Percentiles rank a stretch among this genome's conserved stretches.
Conservation (phyloP, 2,113 vertebrate genomes). For the Spermophilus dauricus region DNA sequence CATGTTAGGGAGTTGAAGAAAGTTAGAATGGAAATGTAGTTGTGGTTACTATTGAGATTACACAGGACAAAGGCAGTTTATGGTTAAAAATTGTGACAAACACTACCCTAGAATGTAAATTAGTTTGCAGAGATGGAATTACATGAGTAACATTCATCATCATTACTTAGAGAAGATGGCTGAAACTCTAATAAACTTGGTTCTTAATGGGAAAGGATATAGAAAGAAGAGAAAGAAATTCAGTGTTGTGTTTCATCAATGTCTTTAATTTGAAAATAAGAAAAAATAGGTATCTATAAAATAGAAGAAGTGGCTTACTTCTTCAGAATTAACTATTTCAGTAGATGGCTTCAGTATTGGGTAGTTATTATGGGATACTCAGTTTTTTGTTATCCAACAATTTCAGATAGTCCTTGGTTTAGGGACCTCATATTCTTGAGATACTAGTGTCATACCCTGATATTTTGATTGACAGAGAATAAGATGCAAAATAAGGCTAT, state of each 20-base stretch:
- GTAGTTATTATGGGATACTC: background rate
- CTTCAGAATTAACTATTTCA: background rate
- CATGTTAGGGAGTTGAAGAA: background rate
- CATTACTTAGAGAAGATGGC: background rate
- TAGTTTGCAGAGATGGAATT: background rate
- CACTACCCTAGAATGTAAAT: background rate
- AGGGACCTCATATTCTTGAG: background rate
- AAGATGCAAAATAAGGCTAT: background rate
- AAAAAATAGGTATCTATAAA: background rate
- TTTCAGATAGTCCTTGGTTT: background rate
- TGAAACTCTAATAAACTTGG: background rate
- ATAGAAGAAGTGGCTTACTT: background rate
- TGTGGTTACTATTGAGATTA: background rate
- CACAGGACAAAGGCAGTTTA: background rate
- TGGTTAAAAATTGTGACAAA: background rate
- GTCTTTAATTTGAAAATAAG: background rate
- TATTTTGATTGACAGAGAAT: background rate
- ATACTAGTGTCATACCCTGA: background rate
- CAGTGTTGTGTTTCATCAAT: background rate
- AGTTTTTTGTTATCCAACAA: background rate
- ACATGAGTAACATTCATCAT: background rate
- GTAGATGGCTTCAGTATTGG: accelerated
- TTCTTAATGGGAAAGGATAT: background rate
- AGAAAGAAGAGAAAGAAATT: background rate
- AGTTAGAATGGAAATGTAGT: background rate